These are phyloP conservation scores for Aulostomus chinensis DNA, from an alignment of 2,797 vertebrate genomes.

Conservation along the genomic window DNA sequence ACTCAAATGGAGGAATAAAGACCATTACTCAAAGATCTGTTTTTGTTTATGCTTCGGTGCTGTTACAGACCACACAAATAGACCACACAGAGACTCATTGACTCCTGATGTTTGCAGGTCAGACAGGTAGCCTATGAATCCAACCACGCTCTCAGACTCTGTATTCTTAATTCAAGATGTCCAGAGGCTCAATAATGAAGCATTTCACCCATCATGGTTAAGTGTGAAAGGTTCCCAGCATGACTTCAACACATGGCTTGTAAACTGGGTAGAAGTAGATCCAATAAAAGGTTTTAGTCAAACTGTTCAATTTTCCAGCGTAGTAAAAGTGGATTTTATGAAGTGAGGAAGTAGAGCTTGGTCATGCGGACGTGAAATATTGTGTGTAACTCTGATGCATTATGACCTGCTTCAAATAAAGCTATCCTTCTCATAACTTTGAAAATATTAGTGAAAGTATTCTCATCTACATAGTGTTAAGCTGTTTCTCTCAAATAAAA, in stretches of 20 bases:
- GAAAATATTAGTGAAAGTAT: no score
- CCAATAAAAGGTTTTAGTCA: slow-evolving; percentile 53
- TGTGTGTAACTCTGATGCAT: slow-evolving; percentile 13
- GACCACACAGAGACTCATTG: slow-evolving; percentile 2
- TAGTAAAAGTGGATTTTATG: slow-evolving; percentile 59
- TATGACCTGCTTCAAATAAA: no score
- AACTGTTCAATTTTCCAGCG: slow-evolving; percentile 56
- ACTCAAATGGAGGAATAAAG: no score
- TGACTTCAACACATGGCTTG: slow-evolving; percentile 40
- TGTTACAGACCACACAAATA: slow-evolving; percentile 40
- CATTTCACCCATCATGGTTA: slow-evolving; percentile 38
- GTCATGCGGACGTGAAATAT: slow-evolving; percentile 21
- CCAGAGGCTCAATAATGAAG: slow-evolving; percentile 44
- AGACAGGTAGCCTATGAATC: slow-evolving; percentile 13
- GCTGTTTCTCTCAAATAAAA: no score
- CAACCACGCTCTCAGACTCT: slow-evolving; percentile 9
- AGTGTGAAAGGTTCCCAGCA: slow-evolving; percentile 42
- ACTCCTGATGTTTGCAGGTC: slow-evolving; percentile 17
- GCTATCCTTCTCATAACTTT: no score
- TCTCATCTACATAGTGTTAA: no score
- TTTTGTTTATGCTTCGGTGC: slow-evolving; percentile 2
- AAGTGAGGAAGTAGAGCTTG: slow-evolving; percentile 29
- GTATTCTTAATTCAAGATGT: slow-evolving; percentile 21
- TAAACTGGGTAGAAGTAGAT: slow-evolving; percentile 54
- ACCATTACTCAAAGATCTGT: slow-evolving; percentile 8